Percentiles rank a stretch among this genome's conserved stretches.
Conservation (phyloP, 2,113 vertebrate species). For the Agelaius tricolor region DNA sequence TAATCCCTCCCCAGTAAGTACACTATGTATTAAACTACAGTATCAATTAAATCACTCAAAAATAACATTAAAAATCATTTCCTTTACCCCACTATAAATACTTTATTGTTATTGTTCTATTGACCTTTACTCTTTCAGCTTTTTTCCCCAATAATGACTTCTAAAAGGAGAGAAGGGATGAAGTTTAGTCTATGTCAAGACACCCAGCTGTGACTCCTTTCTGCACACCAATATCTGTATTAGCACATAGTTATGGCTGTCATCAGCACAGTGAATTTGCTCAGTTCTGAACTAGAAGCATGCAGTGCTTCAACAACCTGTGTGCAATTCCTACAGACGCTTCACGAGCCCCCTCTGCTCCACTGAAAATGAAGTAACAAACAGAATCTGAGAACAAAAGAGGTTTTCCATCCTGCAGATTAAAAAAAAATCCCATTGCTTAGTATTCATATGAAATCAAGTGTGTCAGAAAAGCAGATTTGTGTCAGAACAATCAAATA, state of each 20-base stretch:
- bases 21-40: background rate
- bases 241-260: background rate
- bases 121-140: background rate
- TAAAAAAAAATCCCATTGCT: background rate
- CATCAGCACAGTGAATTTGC: background rate
- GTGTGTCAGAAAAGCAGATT: background rate
- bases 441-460: background rate
- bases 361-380: background rate
- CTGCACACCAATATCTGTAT: background rate
- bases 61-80: background rate
- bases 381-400: background rate
- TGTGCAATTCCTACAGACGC: background rate
- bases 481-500: background rate
- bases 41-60: slow-evolving; percentile 9
- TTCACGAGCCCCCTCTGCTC: background rate
- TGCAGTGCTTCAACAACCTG: background rate
- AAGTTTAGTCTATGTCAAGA: background rate
- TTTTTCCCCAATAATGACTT: background rate
- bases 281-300: background rate
- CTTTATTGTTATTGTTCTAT: background rate
- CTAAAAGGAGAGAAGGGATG: background rate
- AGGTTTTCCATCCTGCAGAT: background rate
- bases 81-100: background rate
- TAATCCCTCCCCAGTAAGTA: background rate
- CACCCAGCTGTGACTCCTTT: background rate